Conservation (phyloP, 2,113 vertebrate species). For the Cebidichthys violaceus region DNA sequence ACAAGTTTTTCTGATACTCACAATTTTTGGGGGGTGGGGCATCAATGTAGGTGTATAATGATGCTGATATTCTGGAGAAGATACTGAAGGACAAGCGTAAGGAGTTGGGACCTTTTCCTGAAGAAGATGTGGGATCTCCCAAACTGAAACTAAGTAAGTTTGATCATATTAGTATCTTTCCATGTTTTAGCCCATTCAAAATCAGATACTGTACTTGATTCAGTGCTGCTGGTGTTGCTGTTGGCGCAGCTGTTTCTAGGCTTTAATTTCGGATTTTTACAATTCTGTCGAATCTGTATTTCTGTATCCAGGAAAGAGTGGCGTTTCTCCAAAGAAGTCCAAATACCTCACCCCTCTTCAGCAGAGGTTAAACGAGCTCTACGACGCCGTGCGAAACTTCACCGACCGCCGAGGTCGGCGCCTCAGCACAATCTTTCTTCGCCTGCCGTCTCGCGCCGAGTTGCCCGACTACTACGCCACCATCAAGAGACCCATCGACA, state of each 20-base stretch:
- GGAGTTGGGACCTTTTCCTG: constrained; percentile 91
- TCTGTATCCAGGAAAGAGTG: constrained; percentile 88
- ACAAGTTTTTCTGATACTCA: background rate
- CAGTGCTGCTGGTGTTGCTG: background rate
- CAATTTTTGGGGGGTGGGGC: background rate
- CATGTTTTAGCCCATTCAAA: background rate
- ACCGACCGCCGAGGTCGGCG: constrained; percentile 95
- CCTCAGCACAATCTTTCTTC: constrained; percentile 95
- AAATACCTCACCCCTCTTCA: constrained; percentile 97
- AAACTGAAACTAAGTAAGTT: constrained; percentile 96
- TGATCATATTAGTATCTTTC: background rate
- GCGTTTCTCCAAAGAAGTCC: constrained; percentile 95
- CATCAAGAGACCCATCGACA: constrained; percentile 97
- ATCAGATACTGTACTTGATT: background rate
- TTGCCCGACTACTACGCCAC: constrained; percentile 98
- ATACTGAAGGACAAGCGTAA: constrained; percentile 95
- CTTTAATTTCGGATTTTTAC: background rate
- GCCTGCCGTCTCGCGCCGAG: constrained; percentile 94
- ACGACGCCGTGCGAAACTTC: constrained; percentile 96
- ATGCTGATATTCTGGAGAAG: constrained; percentile 96
- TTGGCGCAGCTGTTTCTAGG: background rate
- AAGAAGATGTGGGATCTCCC: constrained; percentile 94
- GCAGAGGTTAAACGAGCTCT: constrained; percentile 95
- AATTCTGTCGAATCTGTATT: background rate
- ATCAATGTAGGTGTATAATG: constrained; percentile 92